These are phyloP conservation scores for Lycopodina hypogea DNA, from an alignment of 37 sponge, comb jelly and placozoan genomes.

Conservation along the genomic window DNA sequence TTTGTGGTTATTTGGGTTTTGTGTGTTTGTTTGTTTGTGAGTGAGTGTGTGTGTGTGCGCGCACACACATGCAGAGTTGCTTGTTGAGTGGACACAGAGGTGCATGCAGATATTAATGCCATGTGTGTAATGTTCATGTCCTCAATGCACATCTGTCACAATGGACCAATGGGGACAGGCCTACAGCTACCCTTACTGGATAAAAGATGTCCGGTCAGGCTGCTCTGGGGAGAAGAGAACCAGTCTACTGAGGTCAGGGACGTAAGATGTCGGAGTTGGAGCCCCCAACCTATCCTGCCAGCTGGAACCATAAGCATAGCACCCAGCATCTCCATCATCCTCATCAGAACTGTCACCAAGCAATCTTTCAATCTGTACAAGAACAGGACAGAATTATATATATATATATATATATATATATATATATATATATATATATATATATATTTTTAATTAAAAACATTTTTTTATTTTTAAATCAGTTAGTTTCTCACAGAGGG, in stretches of 20 bases:
- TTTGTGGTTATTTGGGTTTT: too few species aligned
- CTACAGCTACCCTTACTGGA: too few species aligned
- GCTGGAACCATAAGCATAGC: not conserved
- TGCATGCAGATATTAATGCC: too few species aligned
- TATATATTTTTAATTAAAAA: not conserved
- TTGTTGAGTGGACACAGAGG: too few species aligned
- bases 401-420: not conserved
- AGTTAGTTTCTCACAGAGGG: too few species aligned
- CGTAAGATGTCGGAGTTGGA: not conserved
- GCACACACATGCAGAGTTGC: too few species aligned
- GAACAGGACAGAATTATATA: not conserved
- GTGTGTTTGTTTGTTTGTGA: too few species aligned
- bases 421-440: not conserved
- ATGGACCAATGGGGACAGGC: too few species aligned
- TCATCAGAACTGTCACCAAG: not conserved
- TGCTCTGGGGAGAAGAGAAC: not conserved
- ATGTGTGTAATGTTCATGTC: too few species aligned
- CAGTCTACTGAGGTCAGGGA: conserved; percentile 6
- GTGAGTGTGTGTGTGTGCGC: too few species aligned
- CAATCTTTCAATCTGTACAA: not conserved
- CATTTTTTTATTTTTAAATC: too few species aligned
- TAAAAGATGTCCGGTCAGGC: not conserved
- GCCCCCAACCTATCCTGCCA: conserved; percentile 11
- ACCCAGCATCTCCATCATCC: not conserved
- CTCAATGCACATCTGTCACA: too few species aligned